Evolutionary conservation across 2,888 invertebrate genomes (phyloP).

Genomic region (Folsomia manolachei): DNA sequence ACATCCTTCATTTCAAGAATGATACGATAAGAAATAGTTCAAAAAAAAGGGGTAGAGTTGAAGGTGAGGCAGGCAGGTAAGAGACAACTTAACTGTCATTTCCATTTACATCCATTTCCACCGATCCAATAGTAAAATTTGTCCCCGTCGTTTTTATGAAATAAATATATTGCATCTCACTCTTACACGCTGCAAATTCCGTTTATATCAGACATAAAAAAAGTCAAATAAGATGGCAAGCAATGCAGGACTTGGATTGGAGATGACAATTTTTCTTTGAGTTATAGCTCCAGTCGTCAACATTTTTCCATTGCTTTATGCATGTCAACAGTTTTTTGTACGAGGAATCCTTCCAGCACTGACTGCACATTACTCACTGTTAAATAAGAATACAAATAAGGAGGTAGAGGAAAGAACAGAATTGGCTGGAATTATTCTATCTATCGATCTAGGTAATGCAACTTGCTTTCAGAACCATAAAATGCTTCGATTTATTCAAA

Average conservation of each 20-base stretch:
- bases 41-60: too few species aligned
- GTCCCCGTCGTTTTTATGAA: neutral
- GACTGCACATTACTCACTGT: neutral
- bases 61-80: too few species aligned
- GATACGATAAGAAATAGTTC: too few species aligned
- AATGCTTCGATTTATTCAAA: neutral
- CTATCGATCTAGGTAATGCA: neutral
- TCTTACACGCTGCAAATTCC: too few species aligned
- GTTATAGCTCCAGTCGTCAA: neutral
- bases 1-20: too few species aligned
- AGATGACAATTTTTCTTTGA: conserved; percentile 1
- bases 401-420: too few species aligned
- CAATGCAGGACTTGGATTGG: neutral
- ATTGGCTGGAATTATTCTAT: too few species aligned
- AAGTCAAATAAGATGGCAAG: neutral
- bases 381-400: conserved; percentile 6
- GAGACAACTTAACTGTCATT: too few species aligned
- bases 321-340: conserved; percentile 7
- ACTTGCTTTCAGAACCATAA: neutral
- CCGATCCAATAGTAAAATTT: neutral
- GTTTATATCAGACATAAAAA: conserved; percentile 6
- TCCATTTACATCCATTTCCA: too few species aligned
- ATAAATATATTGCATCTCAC: neutral
- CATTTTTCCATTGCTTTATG: conserved; percentile 4
- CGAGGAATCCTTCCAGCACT: too few species aligned